Conservation (phyloP, 2,888 invertebrate genomes). For the Harpalus rubripes region DNA sequence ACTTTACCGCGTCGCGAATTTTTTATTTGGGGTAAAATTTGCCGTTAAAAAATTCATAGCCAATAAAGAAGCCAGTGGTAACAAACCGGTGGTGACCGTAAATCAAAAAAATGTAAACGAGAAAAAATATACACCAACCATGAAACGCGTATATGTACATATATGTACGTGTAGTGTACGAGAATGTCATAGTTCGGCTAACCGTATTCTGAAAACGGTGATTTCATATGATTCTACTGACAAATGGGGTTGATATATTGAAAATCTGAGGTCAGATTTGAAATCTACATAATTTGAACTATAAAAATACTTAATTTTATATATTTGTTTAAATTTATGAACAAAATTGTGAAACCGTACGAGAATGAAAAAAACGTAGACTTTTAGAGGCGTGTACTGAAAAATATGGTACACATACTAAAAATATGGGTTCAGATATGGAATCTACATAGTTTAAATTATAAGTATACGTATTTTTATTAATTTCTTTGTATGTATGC, state of each 20-base stretch:
- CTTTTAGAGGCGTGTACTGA: background rate
- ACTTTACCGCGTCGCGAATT: slow-evolving; percentile 5
- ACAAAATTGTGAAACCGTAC: too few relatives aligned
- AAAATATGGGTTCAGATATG: background rate
- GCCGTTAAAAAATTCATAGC: slow-evolving; percentile 61
- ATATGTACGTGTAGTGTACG: background rate
- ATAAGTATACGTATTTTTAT: background rate
- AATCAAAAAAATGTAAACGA: slow-evolving; percentile 61
- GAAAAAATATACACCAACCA: background rate
- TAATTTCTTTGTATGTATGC: too few relatives aligned
- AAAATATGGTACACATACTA: background rate
- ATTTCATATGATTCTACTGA: background rate
- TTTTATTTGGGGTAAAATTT: slow-evolving; percentile 56
- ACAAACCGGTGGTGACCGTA: slow-evolving; percentile 60
- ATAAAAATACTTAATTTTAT: background rate
- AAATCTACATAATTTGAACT: background rate
- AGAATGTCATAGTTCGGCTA: background rate
- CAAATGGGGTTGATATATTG: background rate
- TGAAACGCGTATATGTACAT: slow-evolving; percentile 10
- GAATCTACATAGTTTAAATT: background rate
- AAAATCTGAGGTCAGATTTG: background rate
- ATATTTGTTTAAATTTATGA: too few relatives aligned
- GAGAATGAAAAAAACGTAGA: too few relatives aligned
- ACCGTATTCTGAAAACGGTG: background rate
- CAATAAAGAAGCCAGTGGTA: slow-evolving; percentile 63